Evolutionary conservation across 1,140 invertebrate genomes (phyloP).

Genomic region (Wiebesia pumilae): DNA sequence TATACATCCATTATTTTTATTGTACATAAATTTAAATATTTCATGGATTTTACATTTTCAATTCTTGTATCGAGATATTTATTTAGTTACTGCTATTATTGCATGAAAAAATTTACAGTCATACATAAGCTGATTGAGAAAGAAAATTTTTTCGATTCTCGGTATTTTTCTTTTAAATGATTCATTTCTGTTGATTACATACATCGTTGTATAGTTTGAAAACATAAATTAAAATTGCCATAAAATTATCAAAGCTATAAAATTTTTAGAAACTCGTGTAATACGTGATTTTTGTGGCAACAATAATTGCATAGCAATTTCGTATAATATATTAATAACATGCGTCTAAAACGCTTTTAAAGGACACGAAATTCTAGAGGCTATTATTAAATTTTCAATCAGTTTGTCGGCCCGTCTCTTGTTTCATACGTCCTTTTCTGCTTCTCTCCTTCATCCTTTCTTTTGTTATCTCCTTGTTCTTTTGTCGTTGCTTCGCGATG

Average conservation of each 20-base stretch:
- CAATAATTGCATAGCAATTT: constrained; percentile 38
- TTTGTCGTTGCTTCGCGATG: not conserved
- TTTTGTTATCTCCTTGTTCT: not conserved
- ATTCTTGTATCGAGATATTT: not conserved
- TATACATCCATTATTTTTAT: not conserved
- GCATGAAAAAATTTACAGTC: not conserved
- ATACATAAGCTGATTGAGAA: not conserved
- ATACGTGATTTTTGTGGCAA: constrained; percentile 11
- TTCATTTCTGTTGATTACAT: constrained; percentile 21
- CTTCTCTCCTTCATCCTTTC: not conserved
- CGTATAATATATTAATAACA: constrained; percentile 32
- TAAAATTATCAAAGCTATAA: constrained; percentile 27
- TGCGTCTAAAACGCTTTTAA: constrained; percentile 29
- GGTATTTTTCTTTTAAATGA: not conserved
- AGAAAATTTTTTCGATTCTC: not conserved
- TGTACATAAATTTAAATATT: not conserved
- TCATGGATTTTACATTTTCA: not conserved
- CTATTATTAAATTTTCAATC: constrained; percentile 48
- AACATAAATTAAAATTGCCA: constrained; percentile 17
- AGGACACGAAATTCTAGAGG: constrained; percentile 38
- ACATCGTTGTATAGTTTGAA: constrained; percentile 1
- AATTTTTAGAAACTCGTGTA: constrained; percentile 4
- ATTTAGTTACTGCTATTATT: not conserved
- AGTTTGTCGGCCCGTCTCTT: constrained; percentile 5
- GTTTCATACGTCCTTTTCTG: constrained; percentile 7